phyloP scores from a whole-genome alignment of 1,140 invertebrate species.

The Drosophila littoralis region DNA sequence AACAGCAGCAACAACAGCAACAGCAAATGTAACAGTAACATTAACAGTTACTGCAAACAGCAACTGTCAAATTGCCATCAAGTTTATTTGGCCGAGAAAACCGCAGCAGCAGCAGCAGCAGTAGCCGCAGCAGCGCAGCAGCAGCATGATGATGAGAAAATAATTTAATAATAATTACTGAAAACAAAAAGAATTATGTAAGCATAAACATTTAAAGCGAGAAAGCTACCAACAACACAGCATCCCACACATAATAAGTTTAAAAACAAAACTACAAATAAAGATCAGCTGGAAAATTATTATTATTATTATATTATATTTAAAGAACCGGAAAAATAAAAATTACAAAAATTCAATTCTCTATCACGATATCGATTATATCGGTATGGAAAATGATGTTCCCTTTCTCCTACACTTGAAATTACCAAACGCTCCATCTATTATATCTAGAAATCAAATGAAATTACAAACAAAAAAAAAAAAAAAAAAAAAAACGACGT shows the following conservation, averaged over 20 bases:
- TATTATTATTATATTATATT: conserved; percentile 83
- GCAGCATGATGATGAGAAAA: conserved; percentile 66
- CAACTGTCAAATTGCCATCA: conserved; percentile 60
- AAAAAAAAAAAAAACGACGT: too few relatives aligned
- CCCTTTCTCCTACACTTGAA: too few relatives aligned
- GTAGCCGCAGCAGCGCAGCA: conserved; percentile 58
- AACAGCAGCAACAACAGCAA: conserved; percentile 14
- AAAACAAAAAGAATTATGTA: conserved; percentile 71
- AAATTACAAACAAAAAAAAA: too few relatives aligned
- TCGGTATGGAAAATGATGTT: too few relatives aligned
- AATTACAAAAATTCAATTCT: conserved; percentile 78
- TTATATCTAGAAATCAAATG: too few relatives aligned
- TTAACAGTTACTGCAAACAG: conserved; percentile 26
- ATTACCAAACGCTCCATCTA: too few relatives aligned
- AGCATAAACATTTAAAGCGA: conserved; percentile 81
- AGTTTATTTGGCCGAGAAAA: conserved; percentile 51
- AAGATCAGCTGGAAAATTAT: conserved; percentile 83
- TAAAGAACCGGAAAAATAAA: conserved; percentile 81
- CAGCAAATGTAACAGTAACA: conserved; percentile 10
- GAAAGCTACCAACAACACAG: conserved; percentile 78
- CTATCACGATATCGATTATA: conserved; percentile 25
- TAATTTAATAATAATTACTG: conserved; percentile 83
- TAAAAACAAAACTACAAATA: conserved; percentile 82
- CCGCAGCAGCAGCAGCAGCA: conserved; percentile 52
- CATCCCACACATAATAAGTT: conserved; percentile 80